Evolutionary conservation across 2,888 invertebrate genomes (phyloP).

Genomic region (Agonopterix alstromeriana): DNA sequence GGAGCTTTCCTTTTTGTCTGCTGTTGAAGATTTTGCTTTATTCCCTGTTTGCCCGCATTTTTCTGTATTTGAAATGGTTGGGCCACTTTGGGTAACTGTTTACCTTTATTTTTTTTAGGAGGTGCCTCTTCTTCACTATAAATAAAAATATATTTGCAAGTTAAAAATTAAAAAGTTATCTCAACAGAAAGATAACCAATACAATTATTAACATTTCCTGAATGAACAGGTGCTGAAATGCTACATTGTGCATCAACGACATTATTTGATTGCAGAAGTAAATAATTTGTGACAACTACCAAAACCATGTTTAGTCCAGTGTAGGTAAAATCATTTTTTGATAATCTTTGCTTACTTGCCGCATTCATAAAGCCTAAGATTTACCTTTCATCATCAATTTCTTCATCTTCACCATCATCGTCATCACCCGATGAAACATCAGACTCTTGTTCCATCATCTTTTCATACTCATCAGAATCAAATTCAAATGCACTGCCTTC

Average conservation of each 20-base stretch:
- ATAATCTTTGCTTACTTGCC: neutral
- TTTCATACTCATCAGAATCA: slow-evolving; percentile 62
- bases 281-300: too few species aligned
- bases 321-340: too few species aligned
- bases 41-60: slow-evolving; percentile 3
- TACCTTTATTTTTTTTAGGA: neutral
- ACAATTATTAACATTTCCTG: too few species aligned
- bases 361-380: neutral
- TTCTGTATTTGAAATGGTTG: neutral
- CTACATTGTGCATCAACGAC: too few species aligned
- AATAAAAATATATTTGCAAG: neutral
- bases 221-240: too few species aligned
- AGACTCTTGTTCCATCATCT: slow-evolving; percentile 36
- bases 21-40: slow-evolving; percentile 3
- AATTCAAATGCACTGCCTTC: slow-evolving; percentile 48
- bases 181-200: too few species aligned
- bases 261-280: too few species aligned
- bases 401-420: slow-evolving; percentile 13
- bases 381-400: slow-evolving; percentile 24
- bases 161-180: too few species aligned
- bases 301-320: too few species aligned
- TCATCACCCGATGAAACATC: slow-evolving; percentile 22
- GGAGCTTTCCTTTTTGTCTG: slow-evolving; percentile 26
- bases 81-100: neutral
- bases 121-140: neutral